Base-by-base conservation (phyloP, 2,113 vertebrate genomes). In the Collichthys lucidus region DNA sequence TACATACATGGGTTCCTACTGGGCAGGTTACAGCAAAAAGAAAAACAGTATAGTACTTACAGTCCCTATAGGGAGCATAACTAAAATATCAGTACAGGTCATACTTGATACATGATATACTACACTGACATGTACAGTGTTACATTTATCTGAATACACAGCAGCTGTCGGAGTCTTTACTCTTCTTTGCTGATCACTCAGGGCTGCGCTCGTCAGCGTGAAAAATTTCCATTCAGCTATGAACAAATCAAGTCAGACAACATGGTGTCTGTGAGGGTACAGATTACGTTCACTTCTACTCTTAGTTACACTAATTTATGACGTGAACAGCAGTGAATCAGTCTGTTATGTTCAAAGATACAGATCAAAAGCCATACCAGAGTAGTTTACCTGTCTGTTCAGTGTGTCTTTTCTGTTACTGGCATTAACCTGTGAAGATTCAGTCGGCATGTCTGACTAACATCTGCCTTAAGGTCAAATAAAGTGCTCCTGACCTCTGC, bases 151-250 rank as follows among this genome's bases (percentile, higher is more conserved):
- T 64, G 20, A 80, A 66, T 47, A 50, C 35, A 61, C 62, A 69
- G 40, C 29, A 47, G 50, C 16, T 56, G 53, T 67, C 3, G 11
- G 44, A 14, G 52, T 72, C 11, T 80, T 71, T 79, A 55, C 15
- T 71, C 35, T 77, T 75, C 22, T 77, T 69, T 57, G 40, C 59
- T 57, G 52, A 62, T 90, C 67, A 80, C 89, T 93, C 91, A 91
- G 92, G 92, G 83, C 86, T 81, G 42, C 44, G 29, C 73, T 81
- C 42, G 19, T 80, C 65, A 59, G 76, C 42, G 29, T 61, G 11
- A 68, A 78, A 29, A 20, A 76, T 77, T 69, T 69, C 44, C 12
- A 26, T 64, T 88, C 40, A 68, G 68, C 59, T 60, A 22, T 67
- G 69, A 89, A 80, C 82, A 84, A 86, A 85, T 72, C 10, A 10